phyloP scores from a whole-genome alignment of 2,797 vertebrate species.

The Bradypodion pumilum region DNA sequence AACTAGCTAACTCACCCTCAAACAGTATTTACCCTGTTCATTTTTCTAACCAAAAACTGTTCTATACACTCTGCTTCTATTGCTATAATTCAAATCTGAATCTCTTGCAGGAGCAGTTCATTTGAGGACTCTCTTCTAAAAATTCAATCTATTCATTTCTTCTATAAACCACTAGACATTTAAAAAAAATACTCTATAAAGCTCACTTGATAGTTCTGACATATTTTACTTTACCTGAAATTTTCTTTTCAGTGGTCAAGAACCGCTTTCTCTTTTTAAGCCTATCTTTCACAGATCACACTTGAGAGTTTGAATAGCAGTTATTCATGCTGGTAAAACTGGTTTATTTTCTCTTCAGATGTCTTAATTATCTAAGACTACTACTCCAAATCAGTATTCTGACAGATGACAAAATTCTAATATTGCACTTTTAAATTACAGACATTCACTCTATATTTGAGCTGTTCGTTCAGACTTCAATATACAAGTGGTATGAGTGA shows the following conservation, averaged over 20 bases:
- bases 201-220: neutral
- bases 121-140: neutral
- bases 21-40: neutral
- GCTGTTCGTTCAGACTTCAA: neutral
- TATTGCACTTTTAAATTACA: neutral
- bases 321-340: neutral
- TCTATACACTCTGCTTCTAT: neutral
- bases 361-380: neutral
- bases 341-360: neutral
- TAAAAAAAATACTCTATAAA: neutral
- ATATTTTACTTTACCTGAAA: constrained; percentile 10
- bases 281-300: neutral
- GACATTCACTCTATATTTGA: neutral
- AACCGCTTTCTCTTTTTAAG: neutral
- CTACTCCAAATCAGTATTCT: neutral
- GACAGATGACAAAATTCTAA: neutral
- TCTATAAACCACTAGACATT: neutral
- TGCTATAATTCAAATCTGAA: neutral
- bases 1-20: neutral
- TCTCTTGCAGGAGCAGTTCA: neutral
- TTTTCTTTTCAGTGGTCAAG: neutral
- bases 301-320: neutral
- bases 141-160: neutral
- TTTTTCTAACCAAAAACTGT: neutral
- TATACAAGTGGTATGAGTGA: neutral